Evolutionary conservation across 2,888 invertebrate genomes (phyloP).

Genomic region (Conops quadrifasciatus): DNA sequence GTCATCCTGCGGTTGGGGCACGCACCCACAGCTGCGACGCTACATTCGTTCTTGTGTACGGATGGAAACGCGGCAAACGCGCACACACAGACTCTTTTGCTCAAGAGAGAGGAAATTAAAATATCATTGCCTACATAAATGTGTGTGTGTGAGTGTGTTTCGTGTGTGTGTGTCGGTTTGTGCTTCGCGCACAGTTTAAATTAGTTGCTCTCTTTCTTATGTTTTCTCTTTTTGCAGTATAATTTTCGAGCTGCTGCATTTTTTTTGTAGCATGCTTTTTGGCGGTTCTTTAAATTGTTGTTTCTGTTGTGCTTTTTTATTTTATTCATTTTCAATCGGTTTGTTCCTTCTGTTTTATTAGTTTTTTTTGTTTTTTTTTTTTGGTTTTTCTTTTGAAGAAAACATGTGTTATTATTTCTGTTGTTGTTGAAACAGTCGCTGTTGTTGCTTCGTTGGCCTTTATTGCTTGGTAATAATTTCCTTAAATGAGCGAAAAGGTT

Average conservation of each 20-base stretch:
- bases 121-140: conserved; percentile 3
- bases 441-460: conserved; percentile 8
- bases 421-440: conserved; percentile 18
- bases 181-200: conserved; percentile 12
- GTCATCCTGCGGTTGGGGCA: not conserved
- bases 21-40: not conserved
- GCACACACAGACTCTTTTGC: not conserved
- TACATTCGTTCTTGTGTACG: not conserved
- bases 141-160: not conserved
- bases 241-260: conserved; percentile 31
- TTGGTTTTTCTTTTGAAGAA: conserved; percentile 5
- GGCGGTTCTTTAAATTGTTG: conserved; percentile 44
- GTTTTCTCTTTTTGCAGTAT: conserved; percentile 33
- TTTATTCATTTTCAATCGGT: too few species aligned
- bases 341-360: conserved; percentile 30
- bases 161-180: conserved; percentile 9
- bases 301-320: conserved; percentile 41
- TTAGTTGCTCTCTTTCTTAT: conserved; percentile 13
- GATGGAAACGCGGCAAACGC: not conserved
- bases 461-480: conserved; percentile 42
- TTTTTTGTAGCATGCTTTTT: conserved; percentile 41
- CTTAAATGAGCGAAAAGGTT: conserved; percentile 44
- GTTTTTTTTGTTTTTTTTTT: conserved; percentile 40
- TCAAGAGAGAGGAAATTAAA: conserved; percentile 22
- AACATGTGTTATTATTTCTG: conserved; percentile 21